Evolutionary conservation across 2,113 vertebrate genomes (phyloP).

Genomic region (Aspidoscelis tigris): DNA sequence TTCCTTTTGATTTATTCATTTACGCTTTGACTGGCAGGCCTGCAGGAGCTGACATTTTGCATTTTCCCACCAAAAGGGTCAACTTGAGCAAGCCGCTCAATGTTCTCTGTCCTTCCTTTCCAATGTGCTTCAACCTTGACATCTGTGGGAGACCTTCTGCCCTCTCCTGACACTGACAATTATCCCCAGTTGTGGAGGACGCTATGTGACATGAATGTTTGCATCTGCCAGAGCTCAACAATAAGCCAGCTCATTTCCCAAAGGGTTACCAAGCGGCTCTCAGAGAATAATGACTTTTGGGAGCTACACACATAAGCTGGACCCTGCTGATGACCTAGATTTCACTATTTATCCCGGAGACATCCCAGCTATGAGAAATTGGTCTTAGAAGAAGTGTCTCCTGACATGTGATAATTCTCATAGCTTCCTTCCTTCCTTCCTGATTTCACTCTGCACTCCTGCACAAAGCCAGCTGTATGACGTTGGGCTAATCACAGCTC

Average conservation of each 20-base stretch:
- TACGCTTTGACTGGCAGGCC: not conserved
- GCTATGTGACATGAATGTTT: conserved; percentile 36
- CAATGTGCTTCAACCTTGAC: not conserved
- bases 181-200: conserved; percentile 36
- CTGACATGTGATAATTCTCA: not conserved
- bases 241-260: conserved; percentile 9
- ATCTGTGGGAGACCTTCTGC: rapidly evolving
- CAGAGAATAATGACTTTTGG: conserved; percentile 46
- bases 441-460: not conserved
- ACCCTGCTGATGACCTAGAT: conserved; percentile 9
- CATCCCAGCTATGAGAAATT: conserved; percentile 10
- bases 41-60: not conserved
- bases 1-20: conserved; percentile 26
- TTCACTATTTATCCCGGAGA: conserved; percentile 33
- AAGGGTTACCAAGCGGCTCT: not conserved
- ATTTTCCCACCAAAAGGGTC: conserved; percentile 3
- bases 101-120: not conserved
- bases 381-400: not conserved
- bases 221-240: conserved; percentile 27
- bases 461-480: not conserved
- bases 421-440: not conserved
- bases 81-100: not conserved
- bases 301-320: conserved; percentile 37
- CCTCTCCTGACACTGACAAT: conserved; percentile 43
- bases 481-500: too few relatives aligned